Base-by-base conservation (phyloP, 2,888 invertebrate species). In the Mechanitis mazaeus region DNA sequence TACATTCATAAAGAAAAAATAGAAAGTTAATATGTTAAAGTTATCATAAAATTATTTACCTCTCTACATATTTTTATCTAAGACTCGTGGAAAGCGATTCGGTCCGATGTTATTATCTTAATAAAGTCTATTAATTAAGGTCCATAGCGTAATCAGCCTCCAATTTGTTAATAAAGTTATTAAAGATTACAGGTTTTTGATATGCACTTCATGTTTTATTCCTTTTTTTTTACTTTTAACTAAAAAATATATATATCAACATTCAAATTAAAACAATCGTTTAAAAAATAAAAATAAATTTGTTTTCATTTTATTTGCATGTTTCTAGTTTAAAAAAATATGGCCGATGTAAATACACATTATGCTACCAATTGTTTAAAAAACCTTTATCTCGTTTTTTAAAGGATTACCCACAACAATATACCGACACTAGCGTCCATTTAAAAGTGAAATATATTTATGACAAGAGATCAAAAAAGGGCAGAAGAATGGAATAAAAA, bases 81-180 rank as follows among this genome's bases (percentile, higher is more conserved):
- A 31, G 50, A 7, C 9, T 50, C 7, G 28, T 7, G 50, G 11
- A 50, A 46, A 63, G 56, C 53, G 59, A 60, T 63, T 60, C 54
- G 55, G 60, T 57, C 47, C 31, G 54, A 56, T 56, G 57, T 54
- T 57, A 55, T 54, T 35, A 59, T 59, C 56, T 63, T 54, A 59
- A 12, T 42, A 60, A 59, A 57, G 54, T 55, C 45, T 57, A 60
- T 59, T 63, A 57, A 60, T 63, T 63, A 55, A 57, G 35, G 47
- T 56, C 35, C 46, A 33, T 28, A 45, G 45, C 35, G 47, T 45
- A 45, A 54, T 54, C 33, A 54, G 45, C 31, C 33, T 33, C 46
- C 46, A 54, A 55, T 35, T 58, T 47, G 58, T 61, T 61, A 55
- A 58, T 50, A 20, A 45, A 58, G 55, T 58, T 58, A 55, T 55